Evolutionary conservation across 2,113 vertebrate genomes (phyloP).

Genomic region (Scortum barcoo): DNA sequence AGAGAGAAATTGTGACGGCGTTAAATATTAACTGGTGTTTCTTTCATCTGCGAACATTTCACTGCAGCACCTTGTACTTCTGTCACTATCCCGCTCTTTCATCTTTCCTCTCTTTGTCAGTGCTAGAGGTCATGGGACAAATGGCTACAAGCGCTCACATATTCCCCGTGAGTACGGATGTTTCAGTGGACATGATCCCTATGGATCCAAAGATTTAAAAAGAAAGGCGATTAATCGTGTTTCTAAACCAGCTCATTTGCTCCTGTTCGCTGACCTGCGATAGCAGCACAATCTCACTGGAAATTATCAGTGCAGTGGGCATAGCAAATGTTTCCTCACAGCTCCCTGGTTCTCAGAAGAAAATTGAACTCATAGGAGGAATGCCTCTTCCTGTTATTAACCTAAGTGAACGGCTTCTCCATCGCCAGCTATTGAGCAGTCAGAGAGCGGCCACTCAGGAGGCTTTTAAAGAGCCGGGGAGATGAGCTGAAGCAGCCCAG

Average conservation of each 20-base stretch:
- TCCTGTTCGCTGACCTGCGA: slow-evolving; percentile 11
- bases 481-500: slow-evolving; percentile 45
- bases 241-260: slow-evolving; percentile 31
- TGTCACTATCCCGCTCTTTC: slow-evolving; percentile 6
- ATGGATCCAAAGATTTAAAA: slow-evolving; percentile 21
- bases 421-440: slow-evolving; percentile 35
- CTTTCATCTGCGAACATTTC: slow-evolving; percentile 33
- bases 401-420: slow-evolving; percentile 27
- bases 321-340: slow-evolving; percentile 4
- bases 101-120: slow-evolving; percentile 25
- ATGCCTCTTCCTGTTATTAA: slow-evolving; percentile 46
- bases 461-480: slow-evolving; percentile 33
- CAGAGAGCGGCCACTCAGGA: not conserved
- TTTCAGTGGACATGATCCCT: slow-evolving; percentile 6
- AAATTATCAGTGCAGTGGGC: slow-evolving; percentile 27
- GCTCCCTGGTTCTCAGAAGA: slow-evolving; percentile 8
- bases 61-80: slow-evolving; percentile 14
- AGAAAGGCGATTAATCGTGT: slow-evolving; percentile 32
- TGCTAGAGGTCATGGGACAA: slow-evolving; percentile 9
- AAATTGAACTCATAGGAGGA: slow-evolving; percentile 29
- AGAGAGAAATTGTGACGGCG: slow-evolving; percentile 16
- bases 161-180: not conserved
- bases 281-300: not conserved
- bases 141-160: slow-evolving; percentile 16
- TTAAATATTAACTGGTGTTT: slow-evolving; percentile 18